A percentile compares a stretch with the other conserved stretches of the same genome.
Evolutionary conservation across 2,113 vertebrate genomes (phyloP).

Genomic region (Xenus cinereus): DNA sequence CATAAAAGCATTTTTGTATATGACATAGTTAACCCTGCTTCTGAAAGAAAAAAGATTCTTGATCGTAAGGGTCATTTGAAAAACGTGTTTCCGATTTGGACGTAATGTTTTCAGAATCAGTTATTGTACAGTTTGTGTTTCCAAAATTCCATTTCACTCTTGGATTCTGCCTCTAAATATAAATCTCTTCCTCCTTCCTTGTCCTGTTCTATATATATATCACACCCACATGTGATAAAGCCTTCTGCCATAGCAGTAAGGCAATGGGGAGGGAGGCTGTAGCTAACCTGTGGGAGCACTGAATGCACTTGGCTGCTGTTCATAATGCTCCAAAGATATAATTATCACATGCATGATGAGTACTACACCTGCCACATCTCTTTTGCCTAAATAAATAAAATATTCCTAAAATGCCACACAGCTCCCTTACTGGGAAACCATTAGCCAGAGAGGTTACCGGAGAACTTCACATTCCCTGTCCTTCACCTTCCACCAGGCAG

Average conservation of each 20-base stretch:
- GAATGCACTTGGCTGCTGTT: conserved; percentile 61
- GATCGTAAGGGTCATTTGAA: background rate
- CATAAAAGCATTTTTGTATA: background rate
- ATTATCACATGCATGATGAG: conserved; percentile 65
- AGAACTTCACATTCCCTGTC: background rate
- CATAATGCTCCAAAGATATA: conserved; percentile 55
- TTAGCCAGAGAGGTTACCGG: background rate
- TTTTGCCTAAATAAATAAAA: conserved; percentile 56
- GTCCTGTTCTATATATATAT: conserved; percentile 55
- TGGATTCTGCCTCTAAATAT: conserved; percentile 62
- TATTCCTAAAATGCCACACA: background rate
- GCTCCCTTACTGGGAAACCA: background rate
- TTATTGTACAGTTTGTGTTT: conserved; percentile 1
- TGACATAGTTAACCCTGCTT: background rate
- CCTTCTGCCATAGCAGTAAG: conserved; percentile 54
- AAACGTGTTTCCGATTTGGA: background rate
- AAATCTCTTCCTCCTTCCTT: conserved; percentile 44
- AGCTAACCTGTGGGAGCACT: conserved; percentile 60
- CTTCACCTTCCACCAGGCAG: background rate
- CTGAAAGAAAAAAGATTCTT: background rate
- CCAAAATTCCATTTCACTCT: conserved; percentile 25
- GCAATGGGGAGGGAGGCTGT: conserved; percentile 29
- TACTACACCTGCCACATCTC: conserved; percentile 71
- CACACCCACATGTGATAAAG: conserved; percentile 60
- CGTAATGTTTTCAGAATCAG: background rate